Evolutionary conservation across 2,888 invertebrate species (phyloP).

Genomic region (Eilema sororculum): DNA sequence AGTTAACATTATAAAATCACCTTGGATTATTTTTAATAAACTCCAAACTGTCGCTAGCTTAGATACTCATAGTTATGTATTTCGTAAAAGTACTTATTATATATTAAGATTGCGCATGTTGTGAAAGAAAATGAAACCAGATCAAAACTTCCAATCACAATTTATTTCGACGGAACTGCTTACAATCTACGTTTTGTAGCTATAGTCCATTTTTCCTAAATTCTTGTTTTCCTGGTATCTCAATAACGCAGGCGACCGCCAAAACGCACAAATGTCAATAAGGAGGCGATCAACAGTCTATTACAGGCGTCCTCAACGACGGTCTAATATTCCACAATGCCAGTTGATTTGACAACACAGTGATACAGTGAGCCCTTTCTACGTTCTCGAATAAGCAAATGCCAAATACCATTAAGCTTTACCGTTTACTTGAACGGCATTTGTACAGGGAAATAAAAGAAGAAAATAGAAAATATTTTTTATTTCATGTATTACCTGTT

Average conservation of each 20-base stretch:
- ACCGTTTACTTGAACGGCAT: not conserved
- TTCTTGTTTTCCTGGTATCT: conserved; percentile 11
- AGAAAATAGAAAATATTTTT: not conserved
- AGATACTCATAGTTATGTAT: not conserved
- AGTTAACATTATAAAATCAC: too few relatives aligned
- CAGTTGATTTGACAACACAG: conserved; percentile 38
- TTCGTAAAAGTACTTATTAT: not conserved
- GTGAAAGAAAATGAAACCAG: not conserved
- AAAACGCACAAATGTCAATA: conserved; percentile 32
- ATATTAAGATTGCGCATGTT: not conserved
- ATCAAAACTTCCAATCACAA: not conserved
- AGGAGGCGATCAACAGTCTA: conserved; percentile 31
- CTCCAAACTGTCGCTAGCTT: not conserved
- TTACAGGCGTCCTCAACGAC: conserved; percentile 29
- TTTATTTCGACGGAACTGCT: not conserved
- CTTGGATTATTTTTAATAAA: not conserved
- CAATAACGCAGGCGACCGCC: conserved; percentile 24
- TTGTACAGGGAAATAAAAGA: not conserved
- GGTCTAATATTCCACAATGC: conserved; percentile 39
- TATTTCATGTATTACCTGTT: not conserved
- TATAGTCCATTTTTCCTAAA: conserved; percentile 2
- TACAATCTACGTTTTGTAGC: not conserved
- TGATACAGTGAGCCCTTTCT: conserved; percentile 34
- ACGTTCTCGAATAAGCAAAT: not conserved
- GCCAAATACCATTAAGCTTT: not conserved